Conservation (phyloP, 2,113 vertebrate species). For the Accipiter virgatus region DNA sequence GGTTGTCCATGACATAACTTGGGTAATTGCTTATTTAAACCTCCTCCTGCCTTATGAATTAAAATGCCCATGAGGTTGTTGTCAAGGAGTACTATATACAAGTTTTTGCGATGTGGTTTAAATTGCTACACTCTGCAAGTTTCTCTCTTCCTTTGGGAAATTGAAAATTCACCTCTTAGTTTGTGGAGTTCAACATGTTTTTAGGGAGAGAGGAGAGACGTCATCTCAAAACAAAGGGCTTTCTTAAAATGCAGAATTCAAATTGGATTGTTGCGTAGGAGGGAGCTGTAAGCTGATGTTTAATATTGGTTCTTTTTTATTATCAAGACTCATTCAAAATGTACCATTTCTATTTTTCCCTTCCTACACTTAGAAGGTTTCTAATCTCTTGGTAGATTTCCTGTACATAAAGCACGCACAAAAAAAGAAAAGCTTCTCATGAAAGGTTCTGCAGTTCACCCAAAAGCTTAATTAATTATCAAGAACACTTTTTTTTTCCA, state of each 20-base stretch:
- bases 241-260: background rate
- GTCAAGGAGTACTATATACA: background rate
- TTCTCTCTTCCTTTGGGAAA: background rate
- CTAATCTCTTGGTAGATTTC: background rate
- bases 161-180: background rate
- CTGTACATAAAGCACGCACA: background rate
- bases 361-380: background rate
- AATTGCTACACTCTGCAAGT: background rate
- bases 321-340: background rate
- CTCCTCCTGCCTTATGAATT: background rate
- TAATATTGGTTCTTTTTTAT: background rate
- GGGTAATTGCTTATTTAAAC: background rate
- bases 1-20: background rate
- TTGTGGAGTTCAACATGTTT: background rate
- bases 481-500: constrained; percentile 22
- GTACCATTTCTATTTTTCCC: background rate
- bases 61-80: background rate
- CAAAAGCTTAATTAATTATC: background rate
- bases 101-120: background rate
- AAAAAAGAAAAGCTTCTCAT: background rate
- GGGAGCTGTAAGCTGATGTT: background rate
- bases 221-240: background rate
- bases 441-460: background rate
- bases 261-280: background rate
- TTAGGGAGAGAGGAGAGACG: background rate